Percentiles rank a stretch among this genome's conserved stretches.
Evolutionary conservation across 2,888 invertebrate species (phyloP).

Genomic region (Synanthedon tipuliformis): DNA sequence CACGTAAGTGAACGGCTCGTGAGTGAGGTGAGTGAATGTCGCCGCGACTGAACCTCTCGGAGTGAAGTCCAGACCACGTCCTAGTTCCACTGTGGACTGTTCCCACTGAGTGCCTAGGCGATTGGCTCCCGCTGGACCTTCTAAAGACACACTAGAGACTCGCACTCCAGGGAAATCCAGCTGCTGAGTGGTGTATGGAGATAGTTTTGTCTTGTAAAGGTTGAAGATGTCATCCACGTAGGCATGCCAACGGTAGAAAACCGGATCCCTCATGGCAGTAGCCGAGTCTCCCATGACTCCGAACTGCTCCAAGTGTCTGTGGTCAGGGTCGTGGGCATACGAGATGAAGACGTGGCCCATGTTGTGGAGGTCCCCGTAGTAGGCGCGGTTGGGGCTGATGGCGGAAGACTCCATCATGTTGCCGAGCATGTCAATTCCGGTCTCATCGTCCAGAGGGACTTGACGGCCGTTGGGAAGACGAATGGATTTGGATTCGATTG

Average conservation of each 20-base stretch:
- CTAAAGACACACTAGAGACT: slow-evolving; percentile 68
- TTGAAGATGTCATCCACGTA: slow-evolving; percentile 83
- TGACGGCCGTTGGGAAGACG: slow-evolving; percentile 68
- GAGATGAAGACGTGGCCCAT: slow-evolving; percentile 84
- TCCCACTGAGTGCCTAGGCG: slow-evolving; percentile 80
- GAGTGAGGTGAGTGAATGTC: slow-evolving; percentile 78
- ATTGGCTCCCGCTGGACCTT: slow-evolving; percentile 67
- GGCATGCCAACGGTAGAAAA: slow-evolving; percentile 88
- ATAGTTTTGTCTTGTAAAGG: slow-evolving; percentile 77
- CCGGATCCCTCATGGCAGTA: slow-evolving; percentile 88
- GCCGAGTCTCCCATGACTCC: slow-evolving; percentile 87
- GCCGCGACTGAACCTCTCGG: slow-evolving; percentile 81
- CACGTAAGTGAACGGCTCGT: slow-evolving; percentile 73
- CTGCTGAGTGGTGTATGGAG: slow-evolving; percentile 73
- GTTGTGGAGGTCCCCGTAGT: slow-evolving; percentile 87
- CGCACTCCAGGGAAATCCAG: slow-evolving; percentile 72
- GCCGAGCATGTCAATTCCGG: slow-evolving; percentile 82
- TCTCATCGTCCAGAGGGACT: slow-evolving; percentile 71
- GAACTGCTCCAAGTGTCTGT: slow-evolving; percentile 79
- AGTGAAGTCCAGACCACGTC: slow-evolving; percentile 84
- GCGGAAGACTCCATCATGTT: slow-evolving; percentile 82
- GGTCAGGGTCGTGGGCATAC: slow-evolving; percentile 84
- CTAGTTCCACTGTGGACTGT: slow-evolving; percentile 80
- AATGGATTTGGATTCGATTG: background rate
- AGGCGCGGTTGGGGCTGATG: slow-evolving; percentile 74